Base-by-base conservation (phyloP, 2,113 vertebrate genomes). In the Anser cygnoides region DNA sequence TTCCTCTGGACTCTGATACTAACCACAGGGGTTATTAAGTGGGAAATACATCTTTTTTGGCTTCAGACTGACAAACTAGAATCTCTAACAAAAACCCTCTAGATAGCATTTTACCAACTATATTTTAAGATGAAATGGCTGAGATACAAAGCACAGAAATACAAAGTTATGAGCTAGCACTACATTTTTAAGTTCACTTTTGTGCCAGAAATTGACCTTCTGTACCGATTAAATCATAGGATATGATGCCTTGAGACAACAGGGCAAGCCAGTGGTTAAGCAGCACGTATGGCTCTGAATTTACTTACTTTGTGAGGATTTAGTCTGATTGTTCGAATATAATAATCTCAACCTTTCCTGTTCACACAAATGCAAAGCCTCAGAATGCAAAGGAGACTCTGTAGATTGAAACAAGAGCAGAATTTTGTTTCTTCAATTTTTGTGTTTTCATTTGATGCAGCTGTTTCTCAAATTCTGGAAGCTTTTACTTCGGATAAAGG, bases 161-260 rank as follows among this genome's bases (percentile, higher is more conserved):
- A 71, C 21, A 46, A 92, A 54, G 37, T 84, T 91, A 54, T 33
- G 70, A 89, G 49, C 57, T 54, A 67, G 39, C 3, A 9, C 26
- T 92, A 28, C 20, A n/a, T 89, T 92, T 91, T 87, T 0, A 78
- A 92, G 70, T 84, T 92, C 33, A 41, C 55, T 91, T 96, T 79
- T 89, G 33, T 76, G 21, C 43, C 77, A 72, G 71, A 71, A 89
- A 67, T 81, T 89, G 46, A 77, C 86, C 35, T 84, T 84, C 57
- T 84, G 5, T 74, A 28, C 13, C 49, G 52, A 91, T 87, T 91
- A 82, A 78, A 66, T 89, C 11, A 59, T 29, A 62, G 14, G 26
- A 41, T 59, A 22, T 17, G 37, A 87, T 83, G 23, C 17, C 62
- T 83, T 52, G 66, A 94, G 54, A 33, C n/a, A 92, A 61, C 31